A percentile compares a stretch with the other conserved stretches of the same genome.
These are phyloP conservation scores for Holothuria leucospilota DNA, from an alignment of 53 echinoderm and acorn worm genomes.

Conservation along the genomic window DNA sequence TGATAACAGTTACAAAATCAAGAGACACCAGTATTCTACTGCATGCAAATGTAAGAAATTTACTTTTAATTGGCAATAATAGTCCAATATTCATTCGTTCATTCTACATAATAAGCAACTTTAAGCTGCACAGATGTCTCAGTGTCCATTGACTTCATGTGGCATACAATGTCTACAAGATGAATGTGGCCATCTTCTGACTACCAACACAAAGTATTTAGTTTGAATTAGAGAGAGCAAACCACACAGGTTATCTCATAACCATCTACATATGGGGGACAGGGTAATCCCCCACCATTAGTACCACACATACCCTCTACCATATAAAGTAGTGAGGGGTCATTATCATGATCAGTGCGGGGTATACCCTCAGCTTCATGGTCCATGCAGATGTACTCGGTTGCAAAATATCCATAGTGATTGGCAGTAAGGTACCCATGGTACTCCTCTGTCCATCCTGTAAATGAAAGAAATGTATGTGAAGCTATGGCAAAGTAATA, in stretches of 20 bases:
- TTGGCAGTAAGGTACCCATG: background rate
- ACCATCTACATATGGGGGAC: constrained; percentile 12
- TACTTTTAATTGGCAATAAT: no score
- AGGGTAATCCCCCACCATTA: constrained; percentile 10
- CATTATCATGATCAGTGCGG: background rate
- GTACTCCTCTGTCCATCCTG: constrained; percentile 6
- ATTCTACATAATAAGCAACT: no score
- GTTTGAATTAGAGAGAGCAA: background rate
- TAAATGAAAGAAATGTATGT: background rate
- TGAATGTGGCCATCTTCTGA: no score
- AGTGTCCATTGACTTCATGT: no score
- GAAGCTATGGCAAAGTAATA: no score
- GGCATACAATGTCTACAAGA: no score
- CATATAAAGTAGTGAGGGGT: background rate
- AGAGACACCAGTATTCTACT: no score
- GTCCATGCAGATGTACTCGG: background rate
- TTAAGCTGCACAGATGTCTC: no score
- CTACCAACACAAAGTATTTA: no score
- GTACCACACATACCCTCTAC: background rate
- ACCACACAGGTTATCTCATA: constrained; percentile 10
- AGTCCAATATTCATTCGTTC: no score
- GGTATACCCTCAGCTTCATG: background rate
- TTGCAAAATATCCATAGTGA: background rate
- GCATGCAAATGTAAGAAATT: no score
- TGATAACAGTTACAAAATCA: no score